Percentiles rank a stretch among this genome's conserved stretches.
Evolutionary conservation across 2,797 vertebrate species (phyloP).

Genomic region (Sebastes ruberrimus): DNA sequence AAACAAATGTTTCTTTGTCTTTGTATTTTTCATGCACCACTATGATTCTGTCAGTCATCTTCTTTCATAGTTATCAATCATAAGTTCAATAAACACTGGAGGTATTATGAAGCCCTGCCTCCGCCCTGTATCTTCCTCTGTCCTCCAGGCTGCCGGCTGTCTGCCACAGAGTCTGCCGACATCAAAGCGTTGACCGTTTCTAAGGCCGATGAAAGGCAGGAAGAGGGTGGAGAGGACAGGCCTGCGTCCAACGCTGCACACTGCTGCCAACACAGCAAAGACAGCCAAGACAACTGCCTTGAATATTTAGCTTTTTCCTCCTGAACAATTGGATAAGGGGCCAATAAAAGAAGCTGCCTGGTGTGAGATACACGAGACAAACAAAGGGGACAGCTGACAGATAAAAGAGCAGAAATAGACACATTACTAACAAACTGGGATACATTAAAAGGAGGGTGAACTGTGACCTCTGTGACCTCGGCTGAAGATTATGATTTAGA

Average conservation of each 20-base stretch:
- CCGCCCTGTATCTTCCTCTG: slow-evolving; percentile 43
- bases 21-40: neutral
- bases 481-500: neutral
- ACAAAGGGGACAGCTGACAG: slow-evolving; percentile 34
- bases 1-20: neutral
- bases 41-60: neutral
- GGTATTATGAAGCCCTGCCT: neutral
- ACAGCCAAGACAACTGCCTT: slow-evolving; percentile 62
- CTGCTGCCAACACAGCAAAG: slow-evolving; percentile 55
- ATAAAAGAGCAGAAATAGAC: slow-evolving; percentile 42
- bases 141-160: slow-evolving; percentile 55
- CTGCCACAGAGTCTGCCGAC: slow-evolving; percentile 75
- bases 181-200: slow-evolving; percentile 70
- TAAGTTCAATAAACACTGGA: neutral
- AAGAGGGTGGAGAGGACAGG: slow-evolving; percentile 73
- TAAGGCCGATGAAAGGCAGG: slow-evolving; percentile 76
- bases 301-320: slow-evolving; percentile 62
- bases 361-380: slow-evolving; percentile 47
- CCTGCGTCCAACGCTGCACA: slow-evolving; percentile 42
- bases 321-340: slow-evolving; percentile 60
- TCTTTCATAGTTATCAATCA: neutral
- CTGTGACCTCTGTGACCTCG: neutral
- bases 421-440: neutral
- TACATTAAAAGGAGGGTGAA: neutral
- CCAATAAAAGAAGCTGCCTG: slow-evolving; percentile 32